phyloP scores from a whole-genome alignment of 1,140 invertebrate genomes.

The Aphaenogaster floridana region DNA sequence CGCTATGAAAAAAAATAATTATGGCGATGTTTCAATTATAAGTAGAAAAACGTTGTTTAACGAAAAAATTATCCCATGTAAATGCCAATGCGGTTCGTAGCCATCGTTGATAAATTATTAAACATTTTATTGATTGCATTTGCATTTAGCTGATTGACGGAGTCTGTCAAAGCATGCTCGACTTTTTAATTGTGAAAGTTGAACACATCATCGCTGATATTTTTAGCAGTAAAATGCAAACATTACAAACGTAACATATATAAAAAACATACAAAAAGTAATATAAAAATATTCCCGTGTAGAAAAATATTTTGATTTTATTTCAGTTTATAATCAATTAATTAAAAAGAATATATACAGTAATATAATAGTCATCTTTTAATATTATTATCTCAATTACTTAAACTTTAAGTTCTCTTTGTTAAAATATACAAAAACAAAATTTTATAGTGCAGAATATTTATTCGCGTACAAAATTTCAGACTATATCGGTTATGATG shows the following conservation, averaged over 20 bases:
- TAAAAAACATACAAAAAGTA: neutral
- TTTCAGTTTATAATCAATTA: neutral
- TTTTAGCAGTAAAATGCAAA: neutral
- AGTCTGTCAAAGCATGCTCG: neutral
- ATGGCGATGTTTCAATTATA: neutral
- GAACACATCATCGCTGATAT: neutral
- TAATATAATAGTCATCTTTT: neutral
- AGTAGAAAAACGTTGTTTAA: neutral
- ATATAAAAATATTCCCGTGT: neutral
- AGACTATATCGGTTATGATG: neutral
- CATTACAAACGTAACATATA: neutral
- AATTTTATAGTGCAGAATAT: neutral
- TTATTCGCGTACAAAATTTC: neutral
- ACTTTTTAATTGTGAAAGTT: neutral
- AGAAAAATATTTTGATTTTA: neutral
- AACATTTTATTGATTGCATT: constrained; percentile 6
- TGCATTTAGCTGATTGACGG: neutral
- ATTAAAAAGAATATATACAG: neutral
- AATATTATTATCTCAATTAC: neutral
- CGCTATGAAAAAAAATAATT: neutral
- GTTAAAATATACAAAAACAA: constrained; percentile 9
- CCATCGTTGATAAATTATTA: constrained; percentile 8
- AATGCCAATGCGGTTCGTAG: neutral
- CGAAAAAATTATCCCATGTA: constrained; percentile 1
- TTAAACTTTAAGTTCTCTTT: neutral